phyloP scores from a whole-genome alignment of 2,797 vertebrate genomes.

The Poeciliopsis paucimaculata region DNA sequence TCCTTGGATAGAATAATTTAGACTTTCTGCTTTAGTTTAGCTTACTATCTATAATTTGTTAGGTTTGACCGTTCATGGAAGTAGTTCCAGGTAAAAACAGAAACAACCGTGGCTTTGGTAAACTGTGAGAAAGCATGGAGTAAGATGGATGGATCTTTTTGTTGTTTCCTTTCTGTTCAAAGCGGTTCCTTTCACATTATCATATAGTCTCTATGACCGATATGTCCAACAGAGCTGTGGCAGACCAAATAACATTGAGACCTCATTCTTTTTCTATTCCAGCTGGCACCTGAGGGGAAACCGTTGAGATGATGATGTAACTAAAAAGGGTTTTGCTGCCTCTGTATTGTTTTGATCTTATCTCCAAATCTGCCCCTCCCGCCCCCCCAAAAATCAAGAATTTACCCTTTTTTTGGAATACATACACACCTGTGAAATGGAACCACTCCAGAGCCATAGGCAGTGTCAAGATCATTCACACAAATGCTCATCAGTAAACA shows the following conservation, averaged over 20 bases:
- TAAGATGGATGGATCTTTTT: background rate
- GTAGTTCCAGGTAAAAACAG: background rate
- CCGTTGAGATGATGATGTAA: background rate
- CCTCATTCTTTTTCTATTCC: background rate
- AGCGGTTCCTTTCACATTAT: background rate
- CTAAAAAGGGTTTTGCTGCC: background rate
- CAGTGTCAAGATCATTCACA: constrained; percentile 2
- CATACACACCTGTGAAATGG: background rate
- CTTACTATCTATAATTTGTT: no score
- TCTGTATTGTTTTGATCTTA: background rate
- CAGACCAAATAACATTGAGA: background rate
- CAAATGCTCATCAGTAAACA: background rate
- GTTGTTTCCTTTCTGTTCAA: background rate
- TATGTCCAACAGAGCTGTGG: background rate
- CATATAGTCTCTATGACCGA: background rate
- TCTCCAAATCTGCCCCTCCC: background rate
- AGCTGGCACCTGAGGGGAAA: background rate
- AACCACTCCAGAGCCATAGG: background rate
- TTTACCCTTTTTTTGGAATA: background rate
- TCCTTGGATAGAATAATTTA: no score
- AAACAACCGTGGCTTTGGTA: background rate
- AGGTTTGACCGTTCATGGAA: no score
- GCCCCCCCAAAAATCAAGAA: background rate
- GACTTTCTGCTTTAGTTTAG: no score
- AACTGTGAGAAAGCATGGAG: background rate